Evolutionary conservation across 2,113 vertebrate genomes (phyloP).

Genomic region (Hydrolagus affinis): DNA sequence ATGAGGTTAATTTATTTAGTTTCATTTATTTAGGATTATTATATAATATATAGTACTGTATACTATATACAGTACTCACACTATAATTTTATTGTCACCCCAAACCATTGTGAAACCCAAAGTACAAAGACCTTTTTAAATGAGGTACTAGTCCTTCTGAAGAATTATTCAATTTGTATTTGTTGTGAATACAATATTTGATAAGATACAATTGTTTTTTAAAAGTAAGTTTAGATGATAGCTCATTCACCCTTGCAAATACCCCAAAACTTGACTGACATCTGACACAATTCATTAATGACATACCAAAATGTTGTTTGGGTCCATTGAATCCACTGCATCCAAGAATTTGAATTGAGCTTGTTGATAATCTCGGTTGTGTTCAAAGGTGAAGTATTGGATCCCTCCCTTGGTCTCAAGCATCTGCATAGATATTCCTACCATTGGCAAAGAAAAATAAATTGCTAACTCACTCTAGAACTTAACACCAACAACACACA

Average conservation of each 20-base stretch:
- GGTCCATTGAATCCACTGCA: slow-evolving; percentile 91
- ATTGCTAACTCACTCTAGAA: neutral
- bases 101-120: neutral
- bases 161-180: neutral
- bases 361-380: slow-evolving; percentile 87
- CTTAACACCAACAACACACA: neutral
- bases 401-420: slow-evolving; percentile 68
- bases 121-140: neutral
- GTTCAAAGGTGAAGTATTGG: slow-evolving; percentile 81
- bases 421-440: slow-evolving; percentile 83
- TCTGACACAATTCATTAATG: neutral
- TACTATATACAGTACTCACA: too few relatives aligned
- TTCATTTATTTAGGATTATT: too few relatives aligned
- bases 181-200: neutral
- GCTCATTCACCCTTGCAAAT: neutral
- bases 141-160: too few relatives aligned
- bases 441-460: neutral
- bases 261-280: neutral
- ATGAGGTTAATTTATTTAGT: too few relatives aligned
- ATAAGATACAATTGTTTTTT: neutral
- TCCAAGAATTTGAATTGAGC: slow-evolving; percentile 90
- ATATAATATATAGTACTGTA: too few relatives aligned
- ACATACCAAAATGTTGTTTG: slow-evolving; percentile 89
- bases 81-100: neutral
- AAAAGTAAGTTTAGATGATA: neutral